Evolutionary conservation across 2,113 vertebrate genomes (phyloP).

Genomic region (Petrocephalus microphthalmus): DNA sequence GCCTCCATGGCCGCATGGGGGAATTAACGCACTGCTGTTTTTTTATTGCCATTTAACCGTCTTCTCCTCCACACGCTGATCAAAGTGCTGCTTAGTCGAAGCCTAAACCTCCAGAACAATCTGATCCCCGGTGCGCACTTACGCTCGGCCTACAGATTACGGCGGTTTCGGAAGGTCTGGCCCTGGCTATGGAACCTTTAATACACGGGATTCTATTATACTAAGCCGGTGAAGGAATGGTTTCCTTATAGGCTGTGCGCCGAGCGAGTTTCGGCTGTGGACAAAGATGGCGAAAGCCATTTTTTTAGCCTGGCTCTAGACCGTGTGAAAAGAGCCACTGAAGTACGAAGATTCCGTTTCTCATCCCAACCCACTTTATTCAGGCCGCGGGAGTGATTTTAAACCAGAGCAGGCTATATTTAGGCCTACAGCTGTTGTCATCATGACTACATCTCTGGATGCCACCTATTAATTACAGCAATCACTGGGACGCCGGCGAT

Average conservation of each 20-base stretch:
- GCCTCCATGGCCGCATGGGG: not conserved
- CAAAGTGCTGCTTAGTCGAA: not conserved
- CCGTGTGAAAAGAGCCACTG: not conserved
- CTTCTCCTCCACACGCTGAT: slow-evolving; percentile 18
- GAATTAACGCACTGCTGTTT: not conserved
- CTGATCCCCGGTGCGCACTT: not conserved
- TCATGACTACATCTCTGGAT: slow-evolving; percentile 21
- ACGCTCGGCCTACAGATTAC: not conserved
- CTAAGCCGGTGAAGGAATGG: not conserved
- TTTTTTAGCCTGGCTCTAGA: not conserved
- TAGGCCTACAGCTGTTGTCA: slow-evolving; percentile 25
- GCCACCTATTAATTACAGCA: slow-evolving; percentile 24
- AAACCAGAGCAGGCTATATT: slow-evolving; percentile 20
- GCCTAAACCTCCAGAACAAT: not conserved
- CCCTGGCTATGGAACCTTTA: not conserved
- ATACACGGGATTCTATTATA: not conserved
- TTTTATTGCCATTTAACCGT: slow-evolving; percentile 32
- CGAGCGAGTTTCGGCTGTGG: not conserved
- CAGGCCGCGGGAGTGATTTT: not conserved
- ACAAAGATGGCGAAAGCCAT: not conserved
- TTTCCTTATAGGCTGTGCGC: not conserved
- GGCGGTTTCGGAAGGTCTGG: not conserved
- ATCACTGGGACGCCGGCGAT: not conserved
- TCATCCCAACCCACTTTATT: slow-evolving; percentile 4
- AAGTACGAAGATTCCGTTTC: not conserved